Base-by-base conservation (phyloP, 2,113 vertebrate genomes). In the Eudyptes chrysolophus region DNA sequence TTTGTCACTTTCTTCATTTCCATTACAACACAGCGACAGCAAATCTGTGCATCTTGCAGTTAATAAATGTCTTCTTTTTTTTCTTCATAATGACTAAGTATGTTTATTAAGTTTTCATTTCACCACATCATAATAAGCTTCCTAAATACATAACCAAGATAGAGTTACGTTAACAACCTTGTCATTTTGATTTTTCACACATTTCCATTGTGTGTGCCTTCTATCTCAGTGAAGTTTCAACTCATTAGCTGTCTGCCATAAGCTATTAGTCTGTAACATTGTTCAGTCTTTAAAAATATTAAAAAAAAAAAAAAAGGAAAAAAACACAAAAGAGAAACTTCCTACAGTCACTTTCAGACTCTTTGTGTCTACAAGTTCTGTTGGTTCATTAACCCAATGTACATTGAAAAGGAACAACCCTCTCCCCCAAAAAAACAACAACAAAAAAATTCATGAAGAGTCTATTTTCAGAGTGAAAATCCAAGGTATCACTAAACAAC, bases 131-230 rank as follows among this genome's bases (percentile, higher is more conserved):
- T 90, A 94, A 95, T 96, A 95, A 94, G 90, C 57, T 94, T 96
- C 79, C 72, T 71, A 89, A 97, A 93, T 89, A 83, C 27, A 80
- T 62, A 93, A 44, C 48, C n/a, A 94, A 79, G 86, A 87, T 4
- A 88, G 64, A 93, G 89, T 79, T 96, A 96, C 92, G 71, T 97
- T 97, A 96, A 96, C 69, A 97, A 92, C 89, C 89, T 90, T 96
- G 92, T 89, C 87, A 93, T 97, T 97, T 97, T 25, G 26, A 95
- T 97, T 97, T 98, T 97, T 97, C 93, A 97, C 92, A 61, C 75
- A 55, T 90, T 97, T 95, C 44, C 69, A 85, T 97, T 94, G 72
- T 93, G 60, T 85, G 34, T 80, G 58, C 77, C 61, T 92, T 92
- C 54, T 92, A 38, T 80, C 54, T 95, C 69, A 71, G 69, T 49